Evolutionary conservation across 2,888 invertebrate genomes (phyloP).

Genomic region (Drosophila meridiana): DNA sequence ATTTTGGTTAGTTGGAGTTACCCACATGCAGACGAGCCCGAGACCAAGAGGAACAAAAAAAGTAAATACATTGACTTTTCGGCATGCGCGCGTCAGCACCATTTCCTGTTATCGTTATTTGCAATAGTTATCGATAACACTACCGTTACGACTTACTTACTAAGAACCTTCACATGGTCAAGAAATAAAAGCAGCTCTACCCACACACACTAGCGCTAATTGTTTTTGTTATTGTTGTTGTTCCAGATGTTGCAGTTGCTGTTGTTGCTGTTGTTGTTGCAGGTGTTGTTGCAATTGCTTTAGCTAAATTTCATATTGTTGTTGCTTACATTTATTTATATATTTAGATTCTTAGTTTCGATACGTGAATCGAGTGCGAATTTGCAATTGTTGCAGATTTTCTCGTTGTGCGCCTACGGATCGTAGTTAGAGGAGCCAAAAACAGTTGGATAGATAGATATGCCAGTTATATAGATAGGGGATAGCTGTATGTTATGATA

Average conservation of each 20-base stretch:
- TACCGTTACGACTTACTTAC: conserved; percentile 44
- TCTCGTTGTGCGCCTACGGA: conserved; percentile 51
- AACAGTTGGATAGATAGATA: conserved; percentile 9
- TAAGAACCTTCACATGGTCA: conserved; percentile 25
- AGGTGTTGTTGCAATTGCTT: conserved; percentile 29
- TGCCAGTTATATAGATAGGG: conserved; percentile 9
- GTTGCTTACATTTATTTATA: conserved; percentile 10
- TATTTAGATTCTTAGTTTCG: conserved; percentile 20
- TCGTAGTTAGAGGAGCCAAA: conserved; percentile 36
- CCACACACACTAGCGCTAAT: conserved; percentile 31
- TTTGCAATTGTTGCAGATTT: conserved; percentile 50
- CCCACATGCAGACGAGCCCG: conserved; percentile 39
- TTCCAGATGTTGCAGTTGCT: conserved; percentile 15
- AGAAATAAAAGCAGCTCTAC: conserved; percentile 30
- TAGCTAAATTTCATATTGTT: conserved; percentile 14
- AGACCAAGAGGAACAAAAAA: neutral
- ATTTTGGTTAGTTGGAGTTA: conserved; percentile 38
- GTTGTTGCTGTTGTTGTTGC: conserved; percentile 17
- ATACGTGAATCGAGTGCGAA: conserved; percentile 55
- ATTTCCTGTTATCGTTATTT: conserved; percentile 13
- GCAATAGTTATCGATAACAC: conserved; percentile 29
- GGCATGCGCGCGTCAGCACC: conserved; percentile 24
- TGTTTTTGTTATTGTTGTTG: conserved; percentile 18
- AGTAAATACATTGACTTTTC: neutral
- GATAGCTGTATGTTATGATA: neutral